These are phyloP conservation scores for Brachyptera putata DNA, from an alignment of 2,888 invertebrate genomes.

Conservation along the genomic window DNA sequence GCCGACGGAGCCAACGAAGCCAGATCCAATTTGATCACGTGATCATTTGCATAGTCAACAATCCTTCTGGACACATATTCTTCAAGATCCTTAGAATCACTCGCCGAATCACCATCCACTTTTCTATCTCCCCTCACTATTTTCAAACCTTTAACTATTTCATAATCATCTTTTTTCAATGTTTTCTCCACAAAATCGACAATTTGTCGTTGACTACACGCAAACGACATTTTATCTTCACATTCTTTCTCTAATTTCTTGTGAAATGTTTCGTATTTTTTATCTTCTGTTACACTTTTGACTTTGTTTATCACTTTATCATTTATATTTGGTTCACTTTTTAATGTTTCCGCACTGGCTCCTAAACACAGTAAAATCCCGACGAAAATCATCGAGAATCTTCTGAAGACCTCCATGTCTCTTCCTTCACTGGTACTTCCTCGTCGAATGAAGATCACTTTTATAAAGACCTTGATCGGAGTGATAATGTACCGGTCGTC, in stretches of 20 bases:
- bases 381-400: not conserved
- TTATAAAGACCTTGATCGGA: not conserved
- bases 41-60: not conserved
- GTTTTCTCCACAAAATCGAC: constrained; percentile 1
- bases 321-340: not conserved
- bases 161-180: not conserved
- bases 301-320: no score
- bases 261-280: not conserved
- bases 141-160: not conserved
- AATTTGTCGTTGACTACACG: not conserved
- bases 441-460: not conserved
- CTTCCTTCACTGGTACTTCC: not conserved
- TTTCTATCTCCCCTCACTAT: not conserved
- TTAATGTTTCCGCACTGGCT: no score
- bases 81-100: not conserved
- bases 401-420: not conserved
- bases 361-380: no score
- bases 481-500: not conserved
- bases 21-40: constrained; percentile 13
- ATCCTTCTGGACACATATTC: constrained; percentile 5
- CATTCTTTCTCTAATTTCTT: not conserved
- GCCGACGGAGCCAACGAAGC: not conserved
- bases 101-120: not conserved
- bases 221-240: not conserved
- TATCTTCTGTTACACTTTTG: no score